Evolutionary conservation across 1,140 invertebrate species (phyloP), one percentile per base, ranked within the genome.

Genomic region (Heterodera schachtii): DNA sequence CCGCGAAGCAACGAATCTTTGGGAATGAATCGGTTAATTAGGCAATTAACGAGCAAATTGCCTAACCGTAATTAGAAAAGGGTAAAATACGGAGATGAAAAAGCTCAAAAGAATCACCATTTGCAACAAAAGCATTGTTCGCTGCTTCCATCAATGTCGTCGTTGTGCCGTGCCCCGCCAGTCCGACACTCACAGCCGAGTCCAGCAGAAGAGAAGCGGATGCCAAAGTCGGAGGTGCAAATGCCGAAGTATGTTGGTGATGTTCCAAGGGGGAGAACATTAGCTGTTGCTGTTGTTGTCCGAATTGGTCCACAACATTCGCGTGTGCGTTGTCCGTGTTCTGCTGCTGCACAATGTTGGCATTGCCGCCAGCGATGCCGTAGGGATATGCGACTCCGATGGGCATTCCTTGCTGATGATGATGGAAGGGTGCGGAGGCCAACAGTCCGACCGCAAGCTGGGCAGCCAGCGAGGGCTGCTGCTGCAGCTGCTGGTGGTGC

Each of bases 401-500:
- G 19, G 69, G 69, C 69, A 71, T 71, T 71, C n/a, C 69, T 0
- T 71, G 69, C 31, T 70, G 31, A 31, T 31, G 31, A 31, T 31
- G 31, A 31, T 31, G 64, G 46, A 78, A 78, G 44, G 77, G 77
- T 8, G 76, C 21, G 4, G 60, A 49, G 21, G 52, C 49, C 70
- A 78, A 69, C 70, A 78, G 70, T 46, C 77, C 64, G 60, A 44
- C 77, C 47, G 77, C 77, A 8, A 78, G 47, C 66, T 78, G 77
- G 2, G 77, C 77, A 64, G 77, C 77, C 70, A 78, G 46, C 46
- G 77, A 78, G 47, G 77, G 77, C 8, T 78, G 76, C 64, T 71
- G 76, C 44, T 60, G 60, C 69, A 44, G 75, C 67, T n/a, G 75
- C 13, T 71, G 75, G 9, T 41, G 78, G 43, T 69, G 44, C 31